Evolutionary conservation across 2,888 invertebrate genomes (phyloP).

Genomic region (Cremastinae sp.): DNA sequence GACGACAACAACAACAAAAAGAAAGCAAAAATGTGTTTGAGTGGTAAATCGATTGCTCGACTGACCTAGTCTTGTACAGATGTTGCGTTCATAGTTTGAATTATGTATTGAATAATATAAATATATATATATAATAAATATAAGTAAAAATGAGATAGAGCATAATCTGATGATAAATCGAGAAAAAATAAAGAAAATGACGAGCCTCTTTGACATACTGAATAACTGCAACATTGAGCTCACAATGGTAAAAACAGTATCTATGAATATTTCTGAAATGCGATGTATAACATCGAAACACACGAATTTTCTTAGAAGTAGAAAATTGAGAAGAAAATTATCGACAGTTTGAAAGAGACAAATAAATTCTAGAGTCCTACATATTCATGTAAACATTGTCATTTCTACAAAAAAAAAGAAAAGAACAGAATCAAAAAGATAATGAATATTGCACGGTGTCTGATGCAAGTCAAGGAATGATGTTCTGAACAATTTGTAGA

Average conservation of each 20-base stretch:
- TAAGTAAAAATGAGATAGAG: slow-evolving; percentile 4
- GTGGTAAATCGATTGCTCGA: slow-evolving; percentile 73
- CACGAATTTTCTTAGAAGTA: not conserved
- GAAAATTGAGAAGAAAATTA: not conserved
- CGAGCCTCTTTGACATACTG: slow-evolving; percentile 63
- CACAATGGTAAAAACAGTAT: slow-evolving; percentile 11
- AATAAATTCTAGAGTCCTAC: slow-evolving; percentile 1
- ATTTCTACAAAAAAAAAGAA: slow-evolving; percentile 26
- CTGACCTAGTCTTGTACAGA: slow-evolving; percentile 80
- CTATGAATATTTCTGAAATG: not conserved
- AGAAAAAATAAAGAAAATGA: slow-evolving; percentile 41
- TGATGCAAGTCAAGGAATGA: not conserved
- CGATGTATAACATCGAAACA: too few relatives aligned
- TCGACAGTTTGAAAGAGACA: not conserved
- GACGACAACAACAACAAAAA: slow-evolving; percentile 32
- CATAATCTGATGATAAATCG: slow-evolving; percentile 38
- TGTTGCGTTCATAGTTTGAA: slow-evolving; percentile 73
- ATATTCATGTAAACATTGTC: slow-evolving; percentile 31
- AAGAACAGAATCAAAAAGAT: slow-evolving; percentile 1
- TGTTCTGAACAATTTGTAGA: not conserved
- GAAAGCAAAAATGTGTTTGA: slow-evolving; percentile 38
- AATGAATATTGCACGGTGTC: not conserved
- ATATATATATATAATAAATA: slow-evolving; percentile 42
- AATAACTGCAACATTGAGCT: slow-evolving; percentile 29
- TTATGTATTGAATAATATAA: slow-evolving; percentile 60